These are phyloP conservation scores for Drosophila formosana DNA, from an alignment of 2,888 invertebrate genomes.

Conservation along the genomic window DNA sequence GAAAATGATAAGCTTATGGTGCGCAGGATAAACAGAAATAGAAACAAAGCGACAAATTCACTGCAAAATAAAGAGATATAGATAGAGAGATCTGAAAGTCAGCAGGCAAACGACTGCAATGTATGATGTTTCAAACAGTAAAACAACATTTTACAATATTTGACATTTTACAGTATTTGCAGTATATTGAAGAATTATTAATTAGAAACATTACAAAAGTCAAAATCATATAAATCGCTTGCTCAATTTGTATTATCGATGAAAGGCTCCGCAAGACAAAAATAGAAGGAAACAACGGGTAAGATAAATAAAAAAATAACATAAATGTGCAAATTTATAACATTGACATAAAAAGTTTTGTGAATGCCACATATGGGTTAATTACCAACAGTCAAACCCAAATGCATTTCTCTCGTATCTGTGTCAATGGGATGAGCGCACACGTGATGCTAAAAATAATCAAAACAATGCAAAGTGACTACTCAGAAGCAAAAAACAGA, in stretches of 20 bases:
- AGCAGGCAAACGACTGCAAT: too few relatives aligned
- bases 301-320: slow-evolving; percentile 13
- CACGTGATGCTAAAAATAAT: slow-evolving; percentile 51
- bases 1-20: slow-evolving; percentile 37
- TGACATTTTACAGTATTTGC: too few relatives aligned
- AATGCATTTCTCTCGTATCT: slow-evolving; percentile 61
- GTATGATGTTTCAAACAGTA: too few relatives aligned
- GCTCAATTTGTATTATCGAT: slow-evolving; percentile 17
- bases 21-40: neutral
- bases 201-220: too few relatives aligned
- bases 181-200: too few relatives aligned
- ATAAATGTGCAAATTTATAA: slow-evolving; percentile 26
- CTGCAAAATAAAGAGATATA: neutral
- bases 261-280: slow-evolving; percentile 9
- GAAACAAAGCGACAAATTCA: neutral
- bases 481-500: slow-evolving; percentile 6
- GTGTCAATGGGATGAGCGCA: slow-evolving; percentile 65
- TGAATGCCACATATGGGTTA: slow-evolving; percentile 65
- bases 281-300: slow-evolving; percentile 12
- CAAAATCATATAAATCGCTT: slow-evolving; percentile 5
- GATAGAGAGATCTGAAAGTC: neutral
- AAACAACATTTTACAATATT: too few relatives aligned
- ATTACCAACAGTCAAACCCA: slow-evolving; percentile 46
- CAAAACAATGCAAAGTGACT: slow-evolving; percentile 55
- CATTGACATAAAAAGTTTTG: slow-evolving; percentile 27